A percentile compares a stretch with the other conserved stretches of the same genome.
These are phyloP conservation scores for Oncorhynchus masou DNA, from an alignment of 2,113 vertebrate species.

Conservation along the genomic window DNA sequence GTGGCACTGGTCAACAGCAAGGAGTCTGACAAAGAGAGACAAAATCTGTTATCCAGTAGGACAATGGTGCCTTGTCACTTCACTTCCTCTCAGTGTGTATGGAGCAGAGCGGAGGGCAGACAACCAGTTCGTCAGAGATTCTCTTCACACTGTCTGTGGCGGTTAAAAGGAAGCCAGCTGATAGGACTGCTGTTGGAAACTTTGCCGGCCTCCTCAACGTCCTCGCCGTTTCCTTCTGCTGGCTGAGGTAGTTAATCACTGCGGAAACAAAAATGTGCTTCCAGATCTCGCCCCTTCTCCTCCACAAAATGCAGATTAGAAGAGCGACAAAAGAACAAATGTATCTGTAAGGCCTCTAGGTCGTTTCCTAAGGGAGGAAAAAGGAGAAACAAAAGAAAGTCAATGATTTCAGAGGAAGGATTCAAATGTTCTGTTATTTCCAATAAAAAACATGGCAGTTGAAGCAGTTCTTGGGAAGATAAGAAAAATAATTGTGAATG, in stretches of 20 bases:
- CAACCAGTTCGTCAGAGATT: slow-evolving; percentile 86
- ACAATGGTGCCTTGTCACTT: slow-evolving; percentile 65
- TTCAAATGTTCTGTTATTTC: slow-evolving; percentile 15
- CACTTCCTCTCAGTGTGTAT: slow-evolving; percentile 49
- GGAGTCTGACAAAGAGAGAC: slow-evolving; percentile 51
- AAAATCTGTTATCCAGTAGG: slow-evolving; percentile 36
- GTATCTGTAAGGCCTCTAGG: slow-evolving; percentile 95
- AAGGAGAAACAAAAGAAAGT: slow-evolving; percentile 62
- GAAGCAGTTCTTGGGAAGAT: neutral
- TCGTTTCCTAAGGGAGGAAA: slow-evolving; percentile 86
- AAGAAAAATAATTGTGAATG: no score
- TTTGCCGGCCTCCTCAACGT: slow-evolving; percentile 64
- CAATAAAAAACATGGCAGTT: neutral
- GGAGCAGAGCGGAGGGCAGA: slow-evolving; percentile 54
- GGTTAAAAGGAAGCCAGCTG: slow-evolving; percentile 55
- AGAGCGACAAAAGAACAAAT: slow-evolving; percentile 83
- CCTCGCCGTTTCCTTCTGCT: slow-evolving; percentile 64
- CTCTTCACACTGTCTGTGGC: slow-evolving; percentile 60
- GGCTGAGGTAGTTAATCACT: slow-evolving; percentile 92
- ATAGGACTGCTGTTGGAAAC: slow-evolving; percentile 55
- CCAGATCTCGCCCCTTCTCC: slow-evolving; percentile 71
- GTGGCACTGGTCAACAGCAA: slow-evolving; percentile 89
- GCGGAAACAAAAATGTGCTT: slow-evolving; percentile 83
- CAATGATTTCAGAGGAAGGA: slow-evolving; percentile 65
- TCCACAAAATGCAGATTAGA: slow-evolving; percentile 76